Evolutionary conservation across 2,888 invertebrate genomes (phyloP).

Genomic region (Athrips mouffetella): DNA sequence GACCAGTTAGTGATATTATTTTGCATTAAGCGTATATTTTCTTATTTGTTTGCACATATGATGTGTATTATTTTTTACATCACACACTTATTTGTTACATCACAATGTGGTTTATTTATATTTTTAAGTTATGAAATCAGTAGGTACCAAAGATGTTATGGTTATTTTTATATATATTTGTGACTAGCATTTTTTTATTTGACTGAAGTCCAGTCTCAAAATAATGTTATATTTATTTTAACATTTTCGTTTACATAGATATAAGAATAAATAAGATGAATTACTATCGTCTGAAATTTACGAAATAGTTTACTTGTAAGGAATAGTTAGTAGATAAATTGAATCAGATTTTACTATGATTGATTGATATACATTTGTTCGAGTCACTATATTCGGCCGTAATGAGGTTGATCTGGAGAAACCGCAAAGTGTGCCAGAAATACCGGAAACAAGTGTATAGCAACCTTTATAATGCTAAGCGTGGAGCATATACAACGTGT

Average conservation of each 20-base stretch:
- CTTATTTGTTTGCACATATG: constrained; percentile 32
- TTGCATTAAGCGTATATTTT: neutral
- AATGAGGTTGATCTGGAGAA: no score
- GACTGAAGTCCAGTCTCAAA: no score
- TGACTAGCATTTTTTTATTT: no score
- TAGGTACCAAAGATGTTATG: constrained; percentile 39
- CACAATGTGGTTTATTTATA: constrained; percentile 17
- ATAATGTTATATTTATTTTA: no score
- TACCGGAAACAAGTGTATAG: no score
- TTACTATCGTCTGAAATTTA: neutral
- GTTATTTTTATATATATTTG: no score
- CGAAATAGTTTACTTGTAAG: constrained; percentile 6
- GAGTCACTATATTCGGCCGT: no score
- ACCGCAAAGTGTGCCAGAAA: no score
- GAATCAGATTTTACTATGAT: constrained; percentile 14
- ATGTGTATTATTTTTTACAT: constrained; percentile 29
- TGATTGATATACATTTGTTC: no score
- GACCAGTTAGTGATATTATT: neutral
- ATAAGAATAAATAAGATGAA: neutral
- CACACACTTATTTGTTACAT: constrained; percentile 19
- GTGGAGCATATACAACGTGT: neutral
- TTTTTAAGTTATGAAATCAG: constrained; percentile 23
- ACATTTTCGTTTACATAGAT: neutral
- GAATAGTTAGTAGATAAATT: constrained; percentile 5
- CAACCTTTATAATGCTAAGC: constrained; percentile 5